Base-by-base conservation (phyloP, 2,797 vertebrate species). In the Epinephelus coioides region DNA sequence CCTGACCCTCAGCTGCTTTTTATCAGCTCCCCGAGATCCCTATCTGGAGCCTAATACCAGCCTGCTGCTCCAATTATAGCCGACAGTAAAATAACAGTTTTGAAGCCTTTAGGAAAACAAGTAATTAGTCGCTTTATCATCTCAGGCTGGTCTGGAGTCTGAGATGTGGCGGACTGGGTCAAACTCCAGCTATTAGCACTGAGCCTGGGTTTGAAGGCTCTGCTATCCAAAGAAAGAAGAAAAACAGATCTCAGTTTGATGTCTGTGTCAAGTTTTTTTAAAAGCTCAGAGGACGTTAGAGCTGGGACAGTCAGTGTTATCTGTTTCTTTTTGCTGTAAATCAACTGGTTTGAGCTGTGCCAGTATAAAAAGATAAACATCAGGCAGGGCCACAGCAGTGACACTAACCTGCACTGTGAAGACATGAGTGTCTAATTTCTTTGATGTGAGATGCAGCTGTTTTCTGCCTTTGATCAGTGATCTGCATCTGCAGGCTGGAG, bases 1-100 rank as follows among this genome's bases (percentile, higher is more conserved):
- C 79, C 86, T 79, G 84, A 83, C 79, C 87, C 84, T 87, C 93
- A 93, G 90, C 91, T 95, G 93, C 83, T 91, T 93, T 87, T 85
- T 86, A 92, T 93, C 90, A 92, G 84, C 83, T 46, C 49, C 54
- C 71, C 60, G 43, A 64, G 12, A 84, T 90, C 80, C 81, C 76
- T 66, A 88, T 88, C 84, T 68, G 76, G 83, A 43, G 76, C 47
- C 72, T 85, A 86, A 88, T 84, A 87, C 84, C 85, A 74, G 79
- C 87, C 89, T 77, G 88, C 87, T 85, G 89, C 86, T 91, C 71
- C 86, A 89, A 86, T 91, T 91, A 92, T 72, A 69, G 68, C 66
- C 18, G 47, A 86, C 86, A 83, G 82, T 88, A 84, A 91, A 91
- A 94, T 79, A 93, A 94, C 88, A 92, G 73, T 82, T 89, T 79